Conservation (phyloP, 2,113 vertebrate species). For the Spermophilus dauricus region DNA sequence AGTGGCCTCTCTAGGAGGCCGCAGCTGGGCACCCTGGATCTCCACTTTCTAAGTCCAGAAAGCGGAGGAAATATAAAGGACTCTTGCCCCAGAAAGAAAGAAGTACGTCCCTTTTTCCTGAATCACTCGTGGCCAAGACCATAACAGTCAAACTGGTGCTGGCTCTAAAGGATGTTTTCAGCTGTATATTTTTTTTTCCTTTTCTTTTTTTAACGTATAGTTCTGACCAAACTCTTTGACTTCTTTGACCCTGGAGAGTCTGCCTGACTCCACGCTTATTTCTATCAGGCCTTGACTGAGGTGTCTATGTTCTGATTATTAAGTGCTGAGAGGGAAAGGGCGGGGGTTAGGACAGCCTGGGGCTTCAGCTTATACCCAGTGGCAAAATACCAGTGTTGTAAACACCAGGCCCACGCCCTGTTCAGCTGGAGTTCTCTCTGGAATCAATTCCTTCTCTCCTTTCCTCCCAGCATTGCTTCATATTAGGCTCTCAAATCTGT, state of each 20-base stretch:
- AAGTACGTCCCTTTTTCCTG: background rate
- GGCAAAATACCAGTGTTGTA: background rate
- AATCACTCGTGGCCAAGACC: background rate
- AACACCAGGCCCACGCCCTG: background rate
- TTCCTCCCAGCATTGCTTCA: background rate
- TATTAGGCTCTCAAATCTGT: conserved; percentile 27
- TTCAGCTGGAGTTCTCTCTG: background rate
- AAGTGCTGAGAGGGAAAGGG: background rate
- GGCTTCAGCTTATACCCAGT: background rate
- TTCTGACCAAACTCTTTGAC: conserved; percentile 31
- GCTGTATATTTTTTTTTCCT: background rate
- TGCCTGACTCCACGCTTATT: background rate
- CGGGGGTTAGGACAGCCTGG: background rate
- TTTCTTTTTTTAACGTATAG: background rate
- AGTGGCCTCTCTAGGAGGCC: background rate
- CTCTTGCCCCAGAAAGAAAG: background rate
- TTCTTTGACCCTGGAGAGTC: background rate
- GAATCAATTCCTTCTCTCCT: background rate
- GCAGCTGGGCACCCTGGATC: background rate
- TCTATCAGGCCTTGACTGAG: background rate
- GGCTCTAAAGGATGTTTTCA: background rate
- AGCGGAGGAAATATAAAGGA: background rate
- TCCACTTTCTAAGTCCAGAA: background rate
- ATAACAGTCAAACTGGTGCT: background rate
- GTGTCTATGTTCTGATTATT: background rate